Percentiles rank a stretch among this genome's conserved stretches.
Evolutionary conservation across 2,888 invertebrate species (phyloP).

Genomic region (Halictus quadricinctus): DNA sequence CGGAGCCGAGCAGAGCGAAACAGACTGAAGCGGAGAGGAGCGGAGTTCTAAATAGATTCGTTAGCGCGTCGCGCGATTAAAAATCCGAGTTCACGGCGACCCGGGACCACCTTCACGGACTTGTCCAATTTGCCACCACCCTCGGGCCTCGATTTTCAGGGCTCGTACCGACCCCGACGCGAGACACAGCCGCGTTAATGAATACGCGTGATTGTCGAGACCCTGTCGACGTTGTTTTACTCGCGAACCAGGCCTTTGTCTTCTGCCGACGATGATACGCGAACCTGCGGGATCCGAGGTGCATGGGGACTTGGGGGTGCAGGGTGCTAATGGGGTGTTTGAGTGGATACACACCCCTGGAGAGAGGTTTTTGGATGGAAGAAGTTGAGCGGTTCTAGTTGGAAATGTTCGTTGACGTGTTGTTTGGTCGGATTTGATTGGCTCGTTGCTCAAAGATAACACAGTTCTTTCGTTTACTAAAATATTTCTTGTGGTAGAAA

Average conservation of each 20-base stretch:
- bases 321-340: neutral
- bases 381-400: no score
- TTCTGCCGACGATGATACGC: neutral
- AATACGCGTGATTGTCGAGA: conserved; percentile 25
- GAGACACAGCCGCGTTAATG: conserved; percentile 34
- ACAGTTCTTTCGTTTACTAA: neutral
- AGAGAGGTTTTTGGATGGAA: neutral
- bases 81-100: conserved; percentile 56
- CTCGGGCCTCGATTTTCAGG: conserved; percentile 17
- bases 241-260: conserved; percentile 15
- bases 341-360: neutral
- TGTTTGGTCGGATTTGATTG: neutral
- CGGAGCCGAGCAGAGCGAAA: neutral
- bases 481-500: neutral
- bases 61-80: conserved; percentile 69
- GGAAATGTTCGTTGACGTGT: neutral
- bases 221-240: conserved; percentile 29
- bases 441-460: neutral
- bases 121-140: conserved; percentile 44
- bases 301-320: neutral
- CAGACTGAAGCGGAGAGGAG: neutral
- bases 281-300: neutral
- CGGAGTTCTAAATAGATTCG: conserved; percentile 67
- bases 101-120: conserved; percentile 35
- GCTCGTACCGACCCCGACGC: conserved; percentile 9